Percentiles rank a stretch among this genome's conserved stretches.
Evolutionary conservation across 2,113 vertebrate genomes (phyloP).

Genomic region (Pristiophorus japonicus): DNA sequence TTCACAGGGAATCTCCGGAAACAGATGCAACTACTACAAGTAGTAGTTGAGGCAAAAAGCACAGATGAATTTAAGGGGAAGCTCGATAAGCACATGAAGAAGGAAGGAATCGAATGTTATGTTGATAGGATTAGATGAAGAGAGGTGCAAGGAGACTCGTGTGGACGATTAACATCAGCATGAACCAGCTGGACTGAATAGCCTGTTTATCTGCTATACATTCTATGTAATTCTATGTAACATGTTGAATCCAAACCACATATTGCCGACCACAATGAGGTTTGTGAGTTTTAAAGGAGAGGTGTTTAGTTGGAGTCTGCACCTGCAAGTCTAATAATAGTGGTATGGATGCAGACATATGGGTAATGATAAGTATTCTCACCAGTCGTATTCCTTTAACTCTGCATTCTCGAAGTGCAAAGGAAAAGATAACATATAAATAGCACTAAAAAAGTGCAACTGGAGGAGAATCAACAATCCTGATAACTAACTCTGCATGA

Average conservation of each 20-base stretch:
- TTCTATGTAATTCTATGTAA: background rate
- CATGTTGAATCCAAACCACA: background rate
- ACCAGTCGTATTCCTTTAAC: background rate
- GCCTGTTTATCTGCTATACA: background rate
- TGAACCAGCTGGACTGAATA: background rate
- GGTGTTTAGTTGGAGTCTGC: background rate
- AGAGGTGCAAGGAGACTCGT: background rate
- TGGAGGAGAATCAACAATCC: background rate
- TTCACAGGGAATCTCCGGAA: too few species aligned
- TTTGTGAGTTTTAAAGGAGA: background rate
- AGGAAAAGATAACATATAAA: background rate
- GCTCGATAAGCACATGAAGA: background rate
- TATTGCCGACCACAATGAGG: background rate
- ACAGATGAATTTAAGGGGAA: background rate
- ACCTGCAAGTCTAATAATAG: background rate
- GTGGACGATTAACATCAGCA: background rate
- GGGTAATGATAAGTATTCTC: background rate
- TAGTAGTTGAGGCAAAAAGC: background rate
- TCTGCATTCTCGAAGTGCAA: background rate
- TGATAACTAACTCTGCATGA: background rate
- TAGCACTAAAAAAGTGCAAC: background rate
- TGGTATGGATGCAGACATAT: background rate
- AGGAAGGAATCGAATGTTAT: background rate
- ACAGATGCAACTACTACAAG: background rate
- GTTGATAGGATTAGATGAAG: background rate